Conservation (phyloP, 2,888 invertebrate species). For the Dryomyza anilis region DNA sequence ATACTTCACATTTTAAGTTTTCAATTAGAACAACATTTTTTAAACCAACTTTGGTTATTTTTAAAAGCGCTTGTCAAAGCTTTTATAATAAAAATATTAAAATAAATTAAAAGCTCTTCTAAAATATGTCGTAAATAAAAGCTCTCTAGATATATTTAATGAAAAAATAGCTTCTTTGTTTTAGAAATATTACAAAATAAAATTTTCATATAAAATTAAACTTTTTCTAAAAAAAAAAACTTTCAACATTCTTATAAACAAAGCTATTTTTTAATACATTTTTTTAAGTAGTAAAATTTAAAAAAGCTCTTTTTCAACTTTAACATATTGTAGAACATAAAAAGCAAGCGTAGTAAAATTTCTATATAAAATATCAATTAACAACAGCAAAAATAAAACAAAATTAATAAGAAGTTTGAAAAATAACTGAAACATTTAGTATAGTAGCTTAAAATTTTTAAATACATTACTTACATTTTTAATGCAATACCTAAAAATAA, state of each 20-base stretch:
- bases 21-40: too few relatives aligned
- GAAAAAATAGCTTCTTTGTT: not conserved
- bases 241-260: not conserved
- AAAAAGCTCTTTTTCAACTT: not conserved
- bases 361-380: too few relatives aligned
- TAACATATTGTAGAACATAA: not conserved
- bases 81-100: not conserved
- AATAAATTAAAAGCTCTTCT: not conserved
- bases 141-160: not conserved
- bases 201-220: not conserved
- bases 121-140: not conserved
- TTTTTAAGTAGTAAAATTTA: not conserved
- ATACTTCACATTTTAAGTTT: too few relatives aligned
- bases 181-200: not conserved
- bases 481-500: slow-evolving; percentile 2
- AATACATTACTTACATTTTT: not conserved
- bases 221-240: not conserved
- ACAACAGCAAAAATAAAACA: not conserved
- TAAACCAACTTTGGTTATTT: not conserved
- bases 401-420: not conserved
- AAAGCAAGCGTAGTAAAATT: not conserved
- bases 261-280: too few relatives aligned
- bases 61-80: not conserved
- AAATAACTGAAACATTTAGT: not conserved
- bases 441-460: slow-evolving; percentile 7